phyloP scores from a whole-genome alignment of 2,797 vertebrate genomes.

The Sebastes kiyomatsui region DNA sequence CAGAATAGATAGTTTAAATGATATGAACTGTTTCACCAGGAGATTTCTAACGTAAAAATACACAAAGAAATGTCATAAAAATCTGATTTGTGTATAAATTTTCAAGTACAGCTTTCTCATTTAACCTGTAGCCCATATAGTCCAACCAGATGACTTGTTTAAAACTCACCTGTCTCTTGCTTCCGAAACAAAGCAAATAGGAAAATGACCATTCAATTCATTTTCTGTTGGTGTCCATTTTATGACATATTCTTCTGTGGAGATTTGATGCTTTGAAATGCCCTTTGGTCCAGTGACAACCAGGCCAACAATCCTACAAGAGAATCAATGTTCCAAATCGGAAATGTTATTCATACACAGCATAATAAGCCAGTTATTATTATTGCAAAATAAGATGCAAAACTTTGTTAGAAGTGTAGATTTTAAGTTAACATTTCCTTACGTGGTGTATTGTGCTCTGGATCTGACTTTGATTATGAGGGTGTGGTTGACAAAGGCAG shows the following conservation, averaged over 20 bases:
- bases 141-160: background rate
- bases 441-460: constrained; percentile 26
- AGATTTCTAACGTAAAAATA: background rate
- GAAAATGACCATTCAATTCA: constrained; percentile 40
- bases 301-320: constrained; percentile 38
- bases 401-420: rapidly evolving
- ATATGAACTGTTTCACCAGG: background rate
- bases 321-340: background rate
- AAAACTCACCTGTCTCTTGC: constrained; percentile 28
- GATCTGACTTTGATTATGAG: constrained; percentile 42
- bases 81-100: background rate
- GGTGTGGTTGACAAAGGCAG: constrained; percentile 27
- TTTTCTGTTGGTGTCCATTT: constrained; percentile 57
- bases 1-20: background rate
- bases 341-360: no score
- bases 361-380: background rate
- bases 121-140: background rate
- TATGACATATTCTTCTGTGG: constrained; percentile 19
- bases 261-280: constrained; percentile 14
- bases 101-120: background rate
- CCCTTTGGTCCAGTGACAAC: constrained; percentile 60
- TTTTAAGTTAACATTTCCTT: background rate
- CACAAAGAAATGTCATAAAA: background rate
- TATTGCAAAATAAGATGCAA: background rate
- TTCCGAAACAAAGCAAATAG: constrained; percentile 65